Percentiles rank a stretch among this genome's conserved stretches.
These are phyloP conservation scores for Sisor rabdophorus DNA, from an alignment of 2,113 vertebrate genomes.

Conservation along the genomic window DNA sequence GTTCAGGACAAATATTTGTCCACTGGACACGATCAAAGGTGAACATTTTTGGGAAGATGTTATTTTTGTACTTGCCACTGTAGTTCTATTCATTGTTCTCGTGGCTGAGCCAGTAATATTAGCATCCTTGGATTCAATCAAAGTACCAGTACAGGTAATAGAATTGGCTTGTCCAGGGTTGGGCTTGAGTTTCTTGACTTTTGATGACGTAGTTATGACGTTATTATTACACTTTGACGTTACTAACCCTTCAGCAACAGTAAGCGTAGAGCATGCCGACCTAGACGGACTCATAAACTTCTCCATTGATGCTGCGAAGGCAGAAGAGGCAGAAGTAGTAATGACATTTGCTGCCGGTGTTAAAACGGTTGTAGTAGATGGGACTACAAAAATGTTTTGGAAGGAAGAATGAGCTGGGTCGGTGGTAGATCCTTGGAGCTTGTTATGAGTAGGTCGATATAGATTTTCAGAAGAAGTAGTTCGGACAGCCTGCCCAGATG, in stretches of 20 bases:
- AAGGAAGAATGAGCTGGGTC: constrained; percentile 60
- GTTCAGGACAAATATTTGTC: constrained; percentile 27
- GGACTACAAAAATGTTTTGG: constrained; percentile 79
- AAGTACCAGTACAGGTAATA: constrained; percentile 63
- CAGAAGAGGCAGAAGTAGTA: constrained; percentile 62
- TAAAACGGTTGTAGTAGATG: constrained; percentile 70
- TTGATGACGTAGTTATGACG: constrained; percentile 59
- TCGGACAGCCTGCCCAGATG: constrained; percentile 56
- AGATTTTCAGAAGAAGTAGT: constrained; percentile 54
- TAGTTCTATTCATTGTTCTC: constrained; percentile 58
- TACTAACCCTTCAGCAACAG: constrained; percentile 50
- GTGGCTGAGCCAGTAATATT: constrained; percentile 65
- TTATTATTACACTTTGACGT: constrained; percentile 39
- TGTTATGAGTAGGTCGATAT: constrained; percentile 53
- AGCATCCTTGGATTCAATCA: constrained; percentile 63
- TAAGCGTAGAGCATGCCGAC: constrained; percentile 50
- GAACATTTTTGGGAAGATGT: constrained; percentile 49
- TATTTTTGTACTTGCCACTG: constrained; percentile 23
- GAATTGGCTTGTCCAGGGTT: constrained; percentile 74
- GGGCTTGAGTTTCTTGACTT: constrained; percentile 77
- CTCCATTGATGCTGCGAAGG: constrained; percentile 70
- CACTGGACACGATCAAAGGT: constrained; percentile 41
- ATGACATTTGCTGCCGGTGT: constrained; percentile 58
- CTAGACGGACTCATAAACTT: constrained; percentile 76
- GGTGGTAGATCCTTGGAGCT: constrained; percentile 62